Conservation (phyloP, 1,140 invertebrate genomes). For the Chionoecetes opilio region DNA sequence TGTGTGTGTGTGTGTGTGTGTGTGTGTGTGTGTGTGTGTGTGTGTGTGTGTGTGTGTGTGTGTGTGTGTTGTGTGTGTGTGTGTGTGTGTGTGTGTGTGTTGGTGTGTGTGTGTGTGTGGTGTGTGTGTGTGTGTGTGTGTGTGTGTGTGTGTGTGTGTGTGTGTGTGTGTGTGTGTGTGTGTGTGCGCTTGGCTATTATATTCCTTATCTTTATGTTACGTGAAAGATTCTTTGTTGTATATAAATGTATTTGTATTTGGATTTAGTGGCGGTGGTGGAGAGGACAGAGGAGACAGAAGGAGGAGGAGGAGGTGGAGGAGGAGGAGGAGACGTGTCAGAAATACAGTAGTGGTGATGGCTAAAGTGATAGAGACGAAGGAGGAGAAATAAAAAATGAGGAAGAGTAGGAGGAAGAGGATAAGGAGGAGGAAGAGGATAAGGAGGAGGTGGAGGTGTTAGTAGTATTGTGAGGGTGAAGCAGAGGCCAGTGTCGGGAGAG, state of each 20-base stretch:
- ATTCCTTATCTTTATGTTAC: not conserved
- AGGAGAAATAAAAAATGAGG: not conserved
- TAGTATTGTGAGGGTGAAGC: not conserved
- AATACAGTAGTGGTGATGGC: no score
- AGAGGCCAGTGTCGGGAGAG: constrained; percentile 6
- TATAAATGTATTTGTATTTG: not conserved
- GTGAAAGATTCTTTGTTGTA: not conserved
- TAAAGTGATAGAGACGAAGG: not conserved
- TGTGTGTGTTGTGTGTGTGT: no score
- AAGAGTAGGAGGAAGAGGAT: not conserved
- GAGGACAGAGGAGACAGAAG: not conserved
- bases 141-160: no score
- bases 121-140: no score
- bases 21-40: no score
- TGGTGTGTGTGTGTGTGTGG: not conserved
- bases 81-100: no score
- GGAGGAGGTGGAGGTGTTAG: no score
- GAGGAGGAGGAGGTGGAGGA: not conserved
- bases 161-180: no score
- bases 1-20: no score
- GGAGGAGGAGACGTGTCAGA: not conserved
- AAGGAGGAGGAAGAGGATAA: not conserved
- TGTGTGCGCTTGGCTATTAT: not conserved
- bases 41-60: no score
- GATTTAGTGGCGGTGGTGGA: not conserved